A percentile compares a stretch with the other conserved stretches of the same genome.
Conservation (phyloP, 2,113 vertebrate species). For the Suricata suricatta region DNA sequence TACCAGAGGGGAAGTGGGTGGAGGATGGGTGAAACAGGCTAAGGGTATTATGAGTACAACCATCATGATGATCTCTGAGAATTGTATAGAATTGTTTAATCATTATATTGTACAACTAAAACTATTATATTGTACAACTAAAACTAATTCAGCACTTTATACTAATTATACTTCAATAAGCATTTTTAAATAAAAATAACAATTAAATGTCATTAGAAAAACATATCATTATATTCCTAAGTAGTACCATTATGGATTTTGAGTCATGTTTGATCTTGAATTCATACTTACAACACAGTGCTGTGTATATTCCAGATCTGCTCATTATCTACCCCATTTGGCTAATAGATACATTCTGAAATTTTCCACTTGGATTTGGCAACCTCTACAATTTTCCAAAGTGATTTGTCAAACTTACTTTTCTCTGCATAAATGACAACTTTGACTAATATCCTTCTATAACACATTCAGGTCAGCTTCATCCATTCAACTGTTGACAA, state of each 20-base stretch:
- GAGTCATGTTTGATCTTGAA: neutral
- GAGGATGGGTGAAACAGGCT: neutral
- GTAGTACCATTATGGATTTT: neutral
- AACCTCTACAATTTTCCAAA: slow-evolving; percentile 12
- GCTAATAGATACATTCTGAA: slow-evolving; percentile 7
- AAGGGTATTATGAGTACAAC: neutral
- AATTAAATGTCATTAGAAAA: neutral
- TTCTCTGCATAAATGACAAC: neutral
- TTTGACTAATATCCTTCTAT: neutral
- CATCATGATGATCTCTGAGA: neutral
- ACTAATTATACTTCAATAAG: neutral
- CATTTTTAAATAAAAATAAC: neutral
- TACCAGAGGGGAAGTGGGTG: neutral
- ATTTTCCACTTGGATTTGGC: neutral
- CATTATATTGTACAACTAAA: neutral
- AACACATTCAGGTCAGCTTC: neutral
- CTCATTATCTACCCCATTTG: neutral
- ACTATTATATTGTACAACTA: neutral
- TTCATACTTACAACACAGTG: neutral
- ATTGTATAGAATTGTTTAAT: neutral
- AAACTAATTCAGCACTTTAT: neutral
- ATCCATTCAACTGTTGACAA: neutral
- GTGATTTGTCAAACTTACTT: neutral
- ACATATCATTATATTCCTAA: neutral
- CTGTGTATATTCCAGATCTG: neutral